Conservation (phyloP, 2,888 invertebrate genomes). For the Epirrita christyi region DNA sequence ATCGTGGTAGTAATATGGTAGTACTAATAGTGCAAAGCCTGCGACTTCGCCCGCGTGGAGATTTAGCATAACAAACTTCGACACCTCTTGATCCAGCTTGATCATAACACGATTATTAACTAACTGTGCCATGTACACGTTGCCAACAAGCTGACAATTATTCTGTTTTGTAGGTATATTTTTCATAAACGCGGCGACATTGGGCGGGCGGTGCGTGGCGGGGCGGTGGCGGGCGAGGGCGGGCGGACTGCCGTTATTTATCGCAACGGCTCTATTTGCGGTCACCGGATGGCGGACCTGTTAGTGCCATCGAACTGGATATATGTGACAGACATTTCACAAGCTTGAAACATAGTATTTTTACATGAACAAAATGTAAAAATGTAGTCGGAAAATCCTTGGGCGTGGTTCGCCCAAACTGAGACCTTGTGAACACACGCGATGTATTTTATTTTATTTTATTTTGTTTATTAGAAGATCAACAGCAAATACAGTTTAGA, state of each 20-base stretch:
- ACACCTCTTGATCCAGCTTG: no score
- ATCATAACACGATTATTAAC: background rate
- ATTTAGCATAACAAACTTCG: no score
- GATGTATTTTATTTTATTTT: no score
- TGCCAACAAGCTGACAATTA: slow-evolving; percentile 19
- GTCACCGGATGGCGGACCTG: slow-evolving; percentile 15
- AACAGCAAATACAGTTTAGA: no score
- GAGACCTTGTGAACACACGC: no score
- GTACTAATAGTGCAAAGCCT: no score
- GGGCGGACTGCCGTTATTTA: slow-evolving; percentile 33
- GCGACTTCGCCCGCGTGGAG: no score
- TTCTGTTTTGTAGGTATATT: slow-evolving; percentile 19
- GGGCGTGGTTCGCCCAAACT: background rate
- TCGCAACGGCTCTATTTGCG: slow-evolving; percentile 32
- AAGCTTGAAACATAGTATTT: background rate
- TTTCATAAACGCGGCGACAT: slow-evolving; percentile 23
- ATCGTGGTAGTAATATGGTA: no score
- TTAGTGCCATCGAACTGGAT: slow-evolving; percentile 10
- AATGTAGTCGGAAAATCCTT: background rate
- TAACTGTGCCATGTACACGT: background rate
- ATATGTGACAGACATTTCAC: slow-evolving; percentile 7
- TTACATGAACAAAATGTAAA: no score
- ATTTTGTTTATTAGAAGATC: no score
- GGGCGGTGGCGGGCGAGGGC: slow-evolving; percentile 4
- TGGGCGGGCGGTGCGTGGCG: slow-evolving; percentile 18